Evolutionary conservation across 2,797 vertebrate species (phyloP).

Genomic region (Ibycter americanus): DNA sequence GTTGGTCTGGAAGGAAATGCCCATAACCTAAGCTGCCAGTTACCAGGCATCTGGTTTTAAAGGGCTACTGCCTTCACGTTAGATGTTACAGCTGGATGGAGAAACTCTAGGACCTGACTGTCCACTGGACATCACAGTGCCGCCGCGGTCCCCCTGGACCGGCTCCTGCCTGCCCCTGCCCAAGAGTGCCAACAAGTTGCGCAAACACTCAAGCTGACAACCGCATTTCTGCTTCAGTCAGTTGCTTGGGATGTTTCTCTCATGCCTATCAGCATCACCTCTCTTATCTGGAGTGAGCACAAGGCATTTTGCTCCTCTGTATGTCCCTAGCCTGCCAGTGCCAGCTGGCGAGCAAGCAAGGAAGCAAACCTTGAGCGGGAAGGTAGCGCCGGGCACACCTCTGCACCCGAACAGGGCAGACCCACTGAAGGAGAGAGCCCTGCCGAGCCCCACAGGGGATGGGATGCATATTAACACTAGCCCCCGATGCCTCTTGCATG

Average conservation of each 20-base stretch:
- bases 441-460: not conserved
- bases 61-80: not conserved
- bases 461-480: not conserved
- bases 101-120: not conserved
- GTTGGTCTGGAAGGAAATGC: not conserved
- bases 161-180: not conserved
- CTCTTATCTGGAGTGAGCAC: constrained; percentile 35
- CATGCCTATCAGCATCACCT: constrained; percentile 7
- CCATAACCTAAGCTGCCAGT: not conserved
- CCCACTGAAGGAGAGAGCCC: not conserved
- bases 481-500: fast-evolving
- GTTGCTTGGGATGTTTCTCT: constrained; percentile 15
- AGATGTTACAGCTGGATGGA: not conserved
- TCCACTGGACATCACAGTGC: fast-evolving
- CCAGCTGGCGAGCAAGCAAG: not conserved
- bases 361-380: too few relatives aligned
- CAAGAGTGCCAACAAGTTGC: fast-evolving
- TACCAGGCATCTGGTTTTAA: not conserved
- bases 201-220: not conserved
- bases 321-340: not conserved
- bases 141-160: fast-evolving
- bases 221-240: not conserved
- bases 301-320: not conserved
- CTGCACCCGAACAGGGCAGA: not conserved
- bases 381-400: not conserved